These are phyloP conservation scores for Darevskia nairensis DNA, from an alignment of 2,797 vertebrate species.

Conservation along the genomic window DNA sequence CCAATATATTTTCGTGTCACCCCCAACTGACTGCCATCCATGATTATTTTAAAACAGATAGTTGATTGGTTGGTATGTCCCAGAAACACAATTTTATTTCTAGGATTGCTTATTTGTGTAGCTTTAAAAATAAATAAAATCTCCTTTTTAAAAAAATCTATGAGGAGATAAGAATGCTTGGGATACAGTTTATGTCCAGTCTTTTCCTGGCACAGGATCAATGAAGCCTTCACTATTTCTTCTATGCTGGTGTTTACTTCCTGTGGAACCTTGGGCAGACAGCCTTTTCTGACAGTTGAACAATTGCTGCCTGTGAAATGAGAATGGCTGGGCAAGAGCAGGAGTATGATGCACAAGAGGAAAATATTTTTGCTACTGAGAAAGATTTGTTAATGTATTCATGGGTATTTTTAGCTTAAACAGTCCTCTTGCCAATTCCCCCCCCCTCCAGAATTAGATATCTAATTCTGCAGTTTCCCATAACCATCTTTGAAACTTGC, in stretches of 20 bases:
- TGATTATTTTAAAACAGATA: neutral
- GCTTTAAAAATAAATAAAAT: neutral
- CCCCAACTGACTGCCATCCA: neutral
- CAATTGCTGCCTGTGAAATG: constrained; percentile 15
- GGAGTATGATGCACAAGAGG: constrained; percentile 3
- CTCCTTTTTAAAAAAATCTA: neutral
- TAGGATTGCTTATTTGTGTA: neutral
- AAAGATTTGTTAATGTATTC: constrained; percentile 9
- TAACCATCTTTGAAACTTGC: neutral
- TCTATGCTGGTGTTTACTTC: constrained; percentile 10
- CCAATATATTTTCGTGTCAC: neutral
- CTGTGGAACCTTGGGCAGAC: constrained; percentile 10
- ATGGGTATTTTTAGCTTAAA: neutral
- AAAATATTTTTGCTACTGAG: constrained; percentile 7
- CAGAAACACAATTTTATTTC: neutral
- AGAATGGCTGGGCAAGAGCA: neutral
- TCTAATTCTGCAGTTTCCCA: neutral
- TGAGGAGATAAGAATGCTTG: too few species aligned
- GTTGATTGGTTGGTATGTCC: neutral
- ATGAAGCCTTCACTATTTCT: constrained; percentile 10
- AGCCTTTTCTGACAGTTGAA: constrained; percentile 18
- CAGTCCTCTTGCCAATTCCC: neutral
- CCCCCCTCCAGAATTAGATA: neutral
- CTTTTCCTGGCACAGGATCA: constrained; percentile 7
- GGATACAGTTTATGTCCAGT: neutral